Evolutionary conservation across 2,797 vertebrate species (phyloP).

Genomic region (Sebastes iracundus): DNA sequence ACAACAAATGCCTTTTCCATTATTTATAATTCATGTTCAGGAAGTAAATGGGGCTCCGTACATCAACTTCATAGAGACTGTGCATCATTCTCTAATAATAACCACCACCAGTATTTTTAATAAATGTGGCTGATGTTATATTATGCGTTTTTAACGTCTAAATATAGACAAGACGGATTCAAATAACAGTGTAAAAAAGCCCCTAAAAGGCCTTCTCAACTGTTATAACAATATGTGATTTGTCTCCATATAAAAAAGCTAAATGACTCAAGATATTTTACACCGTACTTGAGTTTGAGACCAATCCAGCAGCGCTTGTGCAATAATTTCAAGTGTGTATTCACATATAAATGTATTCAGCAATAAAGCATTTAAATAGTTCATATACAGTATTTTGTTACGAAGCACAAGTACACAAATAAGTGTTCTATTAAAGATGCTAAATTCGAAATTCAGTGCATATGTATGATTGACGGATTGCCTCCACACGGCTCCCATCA

Average conservation of each 20-base stretch:
- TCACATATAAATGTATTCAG: constrained; percentile 8
- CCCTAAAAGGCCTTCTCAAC: neutral
- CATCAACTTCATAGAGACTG: neutral
- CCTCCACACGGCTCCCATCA: neutral
- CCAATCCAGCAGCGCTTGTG: neutral
- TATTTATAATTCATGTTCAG: neutral
- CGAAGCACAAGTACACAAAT: neutral
- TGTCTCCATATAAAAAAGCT: neutral
- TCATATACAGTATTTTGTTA: neutral
- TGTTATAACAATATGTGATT: neutral
- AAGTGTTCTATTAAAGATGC: neutral
- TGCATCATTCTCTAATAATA: neutral
- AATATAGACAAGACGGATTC: constrained; percentile 21
- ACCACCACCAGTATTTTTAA: neutral
- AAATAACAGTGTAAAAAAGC: neutral
- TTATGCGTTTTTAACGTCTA: constrained; percentile 1
- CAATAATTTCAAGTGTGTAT: constrained; percentile 12
- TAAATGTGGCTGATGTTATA: neutral
- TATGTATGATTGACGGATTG: neutral
- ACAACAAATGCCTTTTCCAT: neutral
- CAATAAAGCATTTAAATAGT: constrained; percentile 17
- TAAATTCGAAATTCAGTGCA: neutral
- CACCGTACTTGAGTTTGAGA: neutral
- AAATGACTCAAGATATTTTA: constrained; percentile 6
- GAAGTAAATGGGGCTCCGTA: neutral